Conservation (phyloP, 1,140 invertebrate genomes). For the Drosophila elegans region DNA sequence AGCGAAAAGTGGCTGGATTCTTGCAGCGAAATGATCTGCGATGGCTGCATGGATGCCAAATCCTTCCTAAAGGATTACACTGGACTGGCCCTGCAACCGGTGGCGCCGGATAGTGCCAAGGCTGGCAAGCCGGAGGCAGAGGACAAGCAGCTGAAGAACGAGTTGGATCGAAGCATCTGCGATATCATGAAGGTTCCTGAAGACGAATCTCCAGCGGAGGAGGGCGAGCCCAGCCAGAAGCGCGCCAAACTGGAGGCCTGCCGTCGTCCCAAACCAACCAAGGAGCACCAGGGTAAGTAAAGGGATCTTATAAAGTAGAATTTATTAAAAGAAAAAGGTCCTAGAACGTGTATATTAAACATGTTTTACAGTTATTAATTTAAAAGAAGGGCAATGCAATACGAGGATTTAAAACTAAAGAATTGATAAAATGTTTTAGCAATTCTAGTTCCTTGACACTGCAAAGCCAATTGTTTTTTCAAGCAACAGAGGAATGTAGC, state of each 20-base stretch:
- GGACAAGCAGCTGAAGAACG: slow-evolving; percentile 8
- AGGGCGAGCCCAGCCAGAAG: slow-evolving; percentile 54
- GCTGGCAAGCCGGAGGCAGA: slow-evolving; percentile 23
- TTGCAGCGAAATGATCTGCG: slow-evolving; percentile 93
- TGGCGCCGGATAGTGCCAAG: background rate
- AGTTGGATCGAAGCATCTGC: slow-evolving; percentile 32
- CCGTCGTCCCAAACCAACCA: slow-evolving; percentile 36
- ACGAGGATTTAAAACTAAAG: too few relatives aligned
- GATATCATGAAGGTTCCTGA: slow-evolving; percentile 27
- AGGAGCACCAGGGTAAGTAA: slow-evolving; percentile 52
- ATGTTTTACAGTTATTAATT: too few relatives aligned
- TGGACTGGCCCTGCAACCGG: slow-evolving; percentile 70
- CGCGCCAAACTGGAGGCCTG: slow-evolving; percentile 55
- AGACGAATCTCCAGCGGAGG: background rate
- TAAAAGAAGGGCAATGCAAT: too few relatives aligned
- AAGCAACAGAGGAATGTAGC: too few relatives aligned
- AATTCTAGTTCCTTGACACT: too few relatives aligned
- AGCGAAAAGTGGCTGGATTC: slow-evolving; percentile 86
- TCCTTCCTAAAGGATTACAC: slow-evolving; percentile 91
- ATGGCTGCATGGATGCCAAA: slow-evolving; percentile 90
- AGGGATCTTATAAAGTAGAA: too few relatives aligned
- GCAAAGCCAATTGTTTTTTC: too few relatives aligned
- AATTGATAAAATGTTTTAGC: too few relatives aligned
- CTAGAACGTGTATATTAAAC: too few relatives aligned
- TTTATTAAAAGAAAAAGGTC: too few relatives aligned